These are phyloP conservation scores for Drosophila tristis DNA, from an alignment of 1,140 invertebrate species.

Conservation along the genomic window DNA sequence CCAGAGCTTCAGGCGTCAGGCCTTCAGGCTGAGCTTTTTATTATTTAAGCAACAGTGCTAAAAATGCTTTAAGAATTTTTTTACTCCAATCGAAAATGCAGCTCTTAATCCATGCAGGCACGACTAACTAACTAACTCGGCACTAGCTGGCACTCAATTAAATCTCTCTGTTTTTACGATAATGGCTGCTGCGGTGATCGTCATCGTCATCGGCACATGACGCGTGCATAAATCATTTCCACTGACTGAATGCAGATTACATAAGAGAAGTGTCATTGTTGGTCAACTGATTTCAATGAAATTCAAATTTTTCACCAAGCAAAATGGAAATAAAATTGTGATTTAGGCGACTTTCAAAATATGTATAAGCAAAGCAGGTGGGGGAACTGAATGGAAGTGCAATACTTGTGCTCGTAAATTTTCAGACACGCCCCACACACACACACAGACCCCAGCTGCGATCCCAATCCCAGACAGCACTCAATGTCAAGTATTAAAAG, in stretches of 20 bases:
- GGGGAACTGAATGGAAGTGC: too few relatives aligned
- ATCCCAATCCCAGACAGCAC: conserved; percentile 17
- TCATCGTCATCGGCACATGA: not conserved
- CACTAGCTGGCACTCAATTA: too few relatives aligned
- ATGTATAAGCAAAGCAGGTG: too few relatives aligned
- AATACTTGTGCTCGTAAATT: conserved; percentile 37
- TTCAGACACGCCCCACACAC: conserved; percentile 38
- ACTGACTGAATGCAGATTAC: conserved; percentile 34
- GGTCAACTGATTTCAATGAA: conserved; percentile 10
- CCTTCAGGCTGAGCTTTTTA: too few relatives aligned
- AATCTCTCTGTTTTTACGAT: not conserved
- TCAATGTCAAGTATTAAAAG: conserved; percentile 72
- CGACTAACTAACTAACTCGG: too few relatives aligned
- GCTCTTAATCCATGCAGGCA: too few relatives aligned
- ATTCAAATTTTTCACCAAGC: not conserved
- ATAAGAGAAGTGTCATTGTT: conserved; percentile 24
- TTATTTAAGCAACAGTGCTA: too few relatives aligned
- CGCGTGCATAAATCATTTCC: conserved; percentile 34
- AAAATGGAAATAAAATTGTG: conserved; percentile 28
- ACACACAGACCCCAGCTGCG: conserved; percentile 1
- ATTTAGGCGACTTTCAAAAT: conserved; percentile 52
- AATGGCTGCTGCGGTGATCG: not conserved
- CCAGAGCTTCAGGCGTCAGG: too few relatives aligned
- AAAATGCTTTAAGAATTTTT: too few relatives aligned
- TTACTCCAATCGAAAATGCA: too few relatives aligned